A percentile compares a stretch with the other conserved stretches of the same genome.
These are phyloP conservation scores for Acinonyx jubatus DNA, from an alignment of 2,113 vertebrate genomes.

Conservation along the genomic window DNA sequence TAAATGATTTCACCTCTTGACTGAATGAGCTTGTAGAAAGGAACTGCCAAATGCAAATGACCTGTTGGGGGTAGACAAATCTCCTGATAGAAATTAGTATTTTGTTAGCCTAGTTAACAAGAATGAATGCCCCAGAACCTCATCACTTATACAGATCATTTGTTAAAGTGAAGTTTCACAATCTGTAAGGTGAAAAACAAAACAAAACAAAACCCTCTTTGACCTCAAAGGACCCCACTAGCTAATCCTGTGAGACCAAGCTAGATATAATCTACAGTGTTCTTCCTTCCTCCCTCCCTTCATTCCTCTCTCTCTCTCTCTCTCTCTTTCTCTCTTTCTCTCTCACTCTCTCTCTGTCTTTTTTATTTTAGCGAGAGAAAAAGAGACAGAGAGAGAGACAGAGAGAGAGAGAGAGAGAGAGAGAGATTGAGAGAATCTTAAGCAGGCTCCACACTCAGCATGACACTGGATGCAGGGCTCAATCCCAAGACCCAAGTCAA, in stretches of 20 bases:
- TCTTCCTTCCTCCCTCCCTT: background rate
- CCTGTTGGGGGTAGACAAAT: accelerated
- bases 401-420: too few species aligned
- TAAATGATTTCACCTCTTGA: background rate
- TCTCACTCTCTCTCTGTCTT: too few species aligned
- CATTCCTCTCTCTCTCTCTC: accelerated
- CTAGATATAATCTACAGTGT: background rate
- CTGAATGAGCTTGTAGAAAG: background rate
- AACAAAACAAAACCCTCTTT: background rate
- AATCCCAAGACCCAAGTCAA: too few species aligned
- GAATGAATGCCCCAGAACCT: background rate
- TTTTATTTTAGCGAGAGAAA: too few species aligned
- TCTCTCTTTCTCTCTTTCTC: too few species aligned
- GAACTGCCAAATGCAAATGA: background rate
- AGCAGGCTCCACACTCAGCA: too few species aligned
- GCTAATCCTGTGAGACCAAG: background rate
- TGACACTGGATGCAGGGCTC: too few species aligned
- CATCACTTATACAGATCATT: background rate
- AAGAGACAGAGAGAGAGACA: too few species aligned
- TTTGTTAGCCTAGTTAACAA: background rate
- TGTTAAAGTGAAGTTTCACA: background rate
- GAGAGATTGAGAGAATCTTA: too few species aligned
- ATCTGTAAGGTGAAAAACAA: background rate
- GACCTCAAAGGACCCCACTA: background rate
- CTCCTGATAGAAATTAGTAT: background rate